Evolutionary conservation across 2,888 invertebrate species (phyloP).

Genomic region (Rhopalosiphum nymphaeae): DNA sequence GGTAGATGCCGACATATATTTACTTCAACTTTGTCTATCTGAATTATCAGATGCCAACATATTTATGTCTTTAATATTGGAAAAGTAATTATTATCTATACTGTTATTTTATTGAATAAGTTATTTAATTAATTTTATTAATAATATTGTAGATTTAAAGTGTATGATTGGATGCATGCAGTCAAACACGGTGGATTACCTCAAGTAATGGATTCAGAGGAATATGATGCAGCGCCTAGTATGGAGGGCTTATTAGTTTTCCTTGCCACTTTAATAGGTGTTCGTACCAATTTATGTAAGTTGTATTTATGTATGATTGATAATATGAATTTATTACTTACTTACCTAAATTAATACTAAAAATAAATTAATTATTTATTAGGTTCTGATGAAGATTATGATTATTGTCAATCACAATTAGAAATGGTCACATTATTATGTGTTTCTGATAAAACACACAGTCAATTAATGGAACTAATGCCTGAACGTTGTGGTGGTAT

Average conservation of each 20-base stretch:
- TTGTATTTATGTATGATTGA: constrained; percentile 11
- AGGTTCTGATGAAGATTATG: constrained; percentile 64
- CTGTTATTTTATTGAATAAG: background rate
- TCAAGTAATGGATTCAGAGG: constrained; percentile 16
- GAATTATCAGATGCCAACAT: constrained; percentile 84
- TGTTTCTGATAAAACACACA: constrained; percentile 95
- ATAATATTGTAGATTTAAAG: constrained; percentile 22
- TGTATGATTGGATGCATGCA: constrained; percentile 28
- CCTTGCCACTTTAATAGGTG: constrained; percentile 88
- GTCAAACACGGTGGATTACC: background rate
- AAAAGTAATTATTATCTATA: constrained; percentile 76
- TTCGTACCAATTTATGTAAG: constrained; percentile 87
- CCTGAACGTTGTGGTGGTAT: constrained; percentile 94
- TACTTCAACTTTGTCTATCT: constrained; percentile 93
- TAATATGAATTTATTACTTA: background rate
- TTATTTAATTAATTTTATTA: background rate
- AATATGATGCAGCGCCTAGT: constrained; percentile 78
- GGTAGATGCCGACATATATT: constrained; percentile 96
- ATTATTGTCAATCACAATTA: constrained; percentile 75
- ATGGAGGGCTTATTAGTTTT: constrained; percentile 96
- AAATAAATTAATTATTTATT: background rate
- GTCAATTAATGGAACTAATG: constrained; percentile 94
- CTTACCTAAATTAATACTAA: background rate
- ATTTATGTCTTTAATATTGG: constrained; percentile 88
- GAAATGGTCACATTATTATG: constrained; percentile 95